phyloP scores from a whole-genome alignment of 2,888 invertebrate species.

The Pegoplata infirma region DNA sequence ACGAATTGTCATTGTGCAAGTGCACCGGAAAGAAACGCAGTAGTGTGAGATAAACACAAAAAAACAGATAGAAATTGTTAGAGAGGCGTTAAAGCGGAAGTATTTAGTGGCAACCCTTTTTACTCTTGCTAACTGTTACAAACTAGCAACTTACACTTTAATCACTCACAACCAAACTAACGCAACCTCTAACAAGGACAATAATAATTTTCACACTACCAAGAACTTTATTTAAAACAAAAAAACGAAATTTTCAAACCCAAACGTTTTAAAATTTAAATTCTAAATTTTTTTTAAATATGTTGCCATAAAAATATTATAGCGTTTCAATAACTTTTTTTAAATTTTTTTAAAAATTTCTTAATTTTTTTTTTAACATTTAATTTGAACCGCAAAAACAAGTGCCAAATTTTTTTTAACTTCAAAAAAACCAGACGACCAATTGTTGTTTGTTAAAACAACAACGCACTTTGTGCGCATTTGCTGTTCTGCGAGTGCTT shows the following conservation, averaged over 20 bases:
- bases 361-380: slow-evolving; percentile 17
- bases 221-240: slow-evolving; percentile 25
- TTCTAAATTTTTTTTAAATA: slow-evolving; percentile 40
- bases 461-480: slow-evolving; percentile 37
- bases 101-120: slow-evolving; percentile 14
- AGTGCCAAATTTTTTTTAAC: slow-evolving; percentile 57
- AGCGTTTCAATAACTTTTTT: slow-evolving; percentile 23
- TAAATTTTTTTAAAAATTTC: slow-evolving; percentile 32
- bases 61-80: background rate
- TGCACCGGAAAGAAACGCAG: slow-evolving; percentile 39
- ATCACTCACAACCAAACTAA: background rate
- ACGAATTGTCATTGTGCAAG: slow-evolving; percentile 43
- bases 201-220: slow-evolving; percentile 42
- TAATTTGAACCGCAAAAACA: slow-evolving; percentile 13
- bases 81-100: slow-evolving; percentile 30
- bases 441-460: slow-evolving; percentile 42
- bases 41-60: slow-evolving; percentile 22
- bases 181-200: slow-evolving; percentile 60
- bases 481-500: slow-evolving; percentile 20
- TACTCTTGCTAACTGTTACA: slow-evolving; percentile 24
- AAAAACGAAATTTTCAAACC: slow-evolving; percentile 40
- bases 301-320: slow-evolving; percentile 62
- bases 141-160: too few relatives aligned
- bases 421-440: slow-evolving; percentile 37
- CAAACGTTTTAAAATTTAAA: slow-evolving; percentile 30